These are phyloP conservation scores for Lathamus discolor DNA, from an alignment of 2,113 vertebrate species.

Conservation along the genomic window DNA sequence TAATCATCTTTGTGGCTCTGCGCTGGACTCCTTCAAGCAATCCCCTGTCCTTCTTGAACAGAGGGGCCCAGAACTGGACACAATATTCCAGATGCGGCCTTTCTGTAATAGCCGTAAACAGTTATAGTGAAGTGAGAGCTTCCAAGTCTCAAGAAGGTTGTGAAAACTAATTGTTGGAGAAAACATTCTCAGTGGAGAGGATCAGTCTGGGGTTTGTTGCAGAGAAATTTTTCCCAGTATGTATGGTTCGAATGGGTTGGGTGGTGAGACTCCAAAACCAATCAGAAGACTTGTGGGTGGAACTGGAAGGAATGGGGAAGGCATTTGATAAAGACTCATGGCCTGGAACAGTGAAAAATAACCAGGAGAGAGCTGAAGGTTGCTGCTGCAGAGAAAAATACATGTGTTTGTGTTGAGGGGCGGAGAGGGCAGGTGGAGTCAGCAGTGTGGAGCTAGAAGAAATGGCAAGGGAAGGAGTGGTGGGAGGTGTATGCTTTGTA, in stretches of 20 bases:
- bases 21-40: too few species aligned
- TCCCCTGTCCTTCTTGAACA: too few species aligned
- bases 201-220: not conserved
- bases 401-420: not conserved
- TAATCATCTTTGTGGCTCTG: too few species aligned
- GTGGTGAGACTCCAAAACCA: not conserved
- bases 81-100: too few species aligned
- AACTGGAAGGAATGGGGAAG: not conserved
- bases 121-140: not conserved
- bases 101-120: not conserved
- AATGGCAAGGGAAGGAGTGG: not conserved
- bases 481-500: not conserved
- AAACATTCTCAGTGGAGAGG: not conserved
- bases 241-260: not conserved
- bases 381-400: not conserved
- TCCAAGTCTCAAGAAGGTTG: not conserved
- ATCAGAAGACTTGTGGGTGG: not conserved
- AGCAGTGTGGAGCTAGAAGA: not conserved
- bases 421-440: not conserved
- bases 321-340: not conserved
- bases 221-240: not conserved
- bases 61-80: too few species aligned
- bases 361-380: not conserved
- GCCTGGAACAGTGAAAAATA: not conserved
- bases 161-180: not conserved